Conservation (phyloP, 1,140 invertebrate genomes). For the Pogonus chalceus region DNA sequence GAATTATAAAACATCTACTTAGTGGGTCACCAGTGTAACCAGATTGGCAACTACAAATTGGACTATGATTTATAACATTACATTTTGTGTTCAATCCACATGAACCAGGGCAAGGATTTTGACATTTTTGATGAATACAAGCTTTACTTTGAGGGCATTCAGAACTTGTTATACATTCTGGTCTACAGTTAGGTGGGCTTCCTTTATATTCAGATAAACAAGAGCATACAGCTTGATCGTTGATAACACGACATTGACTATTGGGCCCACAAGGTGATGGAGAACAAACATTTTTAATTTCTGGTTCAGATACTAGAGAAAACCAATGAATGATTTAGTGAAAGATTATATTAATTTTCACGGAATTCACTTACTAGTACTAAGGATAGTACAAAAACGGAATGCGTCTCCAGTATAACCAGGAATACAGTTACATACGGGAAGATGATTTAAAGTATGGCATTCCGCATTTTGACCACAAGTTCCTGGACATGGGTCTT, state of each 20-base stretch:
- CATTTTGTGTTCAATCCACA: slow-evolving; percentile 51
- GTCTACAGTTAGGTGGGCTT: slow-evolving; percentile 41
- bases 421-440: slow-evolving; percentile 54
- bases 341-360: background rate
- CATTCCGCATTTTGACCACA: slow-evolving; percentile 61
- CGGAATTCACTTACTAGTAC: too few relatives aligned
- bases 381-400: slow-evolving; percentile 48
- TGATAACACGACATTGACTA: slow-evolving; percentile 43
- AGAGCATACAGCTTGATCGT: slow-evolving; percentile 43
- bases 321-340: background rate
- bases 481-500: slow-evolving; percentile 66
- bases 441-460: slow-evolving; percentile 52
- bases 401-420: slow-evolving; percentile 68
- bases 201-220: slow-evolving; percentile 47
- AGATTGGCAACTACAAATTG: slow-evolving; percentile 44
- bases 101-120: slow-evolving; percentile 49
- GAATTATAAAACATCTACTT: slow-evolving; percentile 36
- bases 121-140: slow-evolving; percentile 46
- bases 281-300: slow-evolving; percentile 42
- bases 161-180: slow-evolving; percentile 44
- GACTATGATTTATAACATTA: slow-evolving; percentile 45
- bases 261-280: slow-evolving; percentile 62
- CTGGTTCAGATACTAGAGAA: slow-evolving; percentile 18
- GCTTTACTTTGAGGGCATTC: slow-evolving; percentile 47
- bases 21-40: slow-evolving; percentile 50